Conservation (phyloP, 2,888 invertebrate species). For the Muscina levida region DNA sequence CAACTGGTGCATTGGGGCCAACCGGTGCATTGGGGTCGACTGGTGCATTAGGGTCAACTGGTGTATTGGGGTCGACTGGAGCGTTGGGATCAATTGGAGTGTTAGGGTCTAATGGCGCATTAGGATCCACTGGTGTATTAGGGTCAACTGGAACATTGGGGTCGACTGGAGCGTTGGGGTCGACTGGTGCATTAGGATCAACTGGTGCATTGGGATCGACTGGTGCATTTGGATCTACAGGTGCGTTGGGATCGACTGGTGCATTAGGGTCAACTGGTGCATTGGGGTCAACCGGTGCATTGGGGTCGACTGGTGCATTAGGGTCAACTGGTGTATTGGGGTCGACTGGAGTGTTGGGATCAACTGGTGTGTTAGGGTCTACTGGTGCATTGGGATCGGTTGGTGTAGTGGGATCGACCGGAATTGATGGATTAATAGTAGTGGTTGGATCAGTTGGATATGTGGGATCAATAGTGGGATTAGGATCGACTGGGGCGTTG, state of each 20-base stretch:
- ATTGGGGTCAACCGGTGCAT: conserved; percentile 43
- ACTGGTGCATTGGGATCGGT: conserved; percentile 49
- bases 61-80: conserved; percentile 28
- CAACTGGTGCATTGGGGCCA: conserved; percentile 46
- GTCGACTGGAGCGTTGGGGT: conserved; percentile 40
- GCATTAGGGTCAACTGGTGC: conserved; percentile 34
- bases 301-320: conserved; percentile 54
- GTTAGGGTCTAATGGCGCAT: conserved; percentile 38
- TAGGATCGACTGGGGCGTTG: conserved; percentile 48
- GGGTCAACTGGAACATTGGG: conserved; percentile 42
- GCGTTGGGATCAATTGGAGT: conserved; percentile 52
- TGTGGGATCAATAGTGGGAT: conserved; percentile 46
- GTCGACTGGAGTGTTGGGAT: conserved; percentile 52
- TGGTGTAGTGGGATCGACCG: conserved; percentile 43
- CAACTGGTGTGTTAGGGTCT: conserved; percentile 46
- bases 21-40: conserved; percentile 45
- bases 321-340: conserved; percentile 50
- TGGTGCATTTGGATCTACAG: conserved; percentile 49
- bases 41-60: conserved; percentile 42
- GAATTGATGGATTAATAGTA: conserved; percentile 43
- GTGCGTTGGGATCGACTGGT: conserved; percentile 36
- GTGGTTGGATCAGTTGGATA: conserved; percentile 43
- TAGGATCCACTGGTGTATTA: conserved; percentile 48
- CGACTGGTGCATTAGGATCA: conserved; percentile 19
- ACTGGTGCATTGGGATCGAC: conserved; percentile 37